Conservation (phyloP, 2,797 vertebrate species). For the Pelobates cultripes region DNA sequence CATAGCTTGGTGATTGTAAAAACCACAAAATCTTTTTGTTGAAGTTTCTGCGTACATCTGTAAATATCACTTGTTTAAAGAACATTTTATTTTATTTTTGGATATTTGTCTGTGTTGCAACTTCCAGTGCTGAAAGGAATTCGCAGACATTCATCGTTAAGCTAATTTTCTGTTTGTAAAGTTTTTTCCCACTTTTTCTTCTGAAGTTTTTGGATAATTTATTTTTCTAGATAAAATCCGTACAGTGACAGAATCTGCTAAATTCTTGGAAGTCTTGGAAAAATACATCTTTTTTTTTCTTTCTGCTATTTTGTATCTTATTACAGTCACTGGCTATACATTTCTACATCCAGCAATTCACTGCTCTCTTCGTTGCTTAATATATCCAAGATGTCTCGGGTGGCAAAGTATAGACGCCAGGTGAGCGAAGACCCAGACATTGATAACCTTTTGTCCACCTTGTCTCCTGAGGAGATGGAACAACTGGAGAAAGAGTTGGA, state of each 20-base stretch:
- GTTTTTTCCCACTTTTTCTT: not conserved
- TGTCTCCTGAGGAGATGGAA: slow-evolving; percentile 94
- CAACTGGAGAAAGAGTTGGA: slow-evolving; percentile 91
- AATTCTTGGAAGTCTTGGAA: not conserved
- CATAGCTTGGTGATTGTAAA: not conserved
- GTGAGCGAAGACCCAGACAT: slow-evolving; percentile 97
- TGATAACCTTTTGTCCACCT: slow-evolving; percentile 90
- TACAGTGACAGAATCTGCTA: not conserved
- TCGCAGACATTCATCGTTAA: not conserved
- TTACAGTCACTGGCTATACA: not conserved
- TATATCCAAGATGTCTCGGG: slow-evolving; percentile 73
- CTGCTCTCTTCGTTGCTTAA: not conserved
- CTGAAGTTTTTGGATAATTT: not conserved
- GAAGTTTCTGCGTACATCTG: slow-evolving; percentile 21
- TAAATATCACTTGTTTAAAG: slow-evolving; percentile 5
- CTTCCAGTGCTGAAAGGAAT: not conserved
- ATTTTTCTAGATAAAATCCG: not conserved
- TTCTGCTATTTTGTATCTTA: not conserved
- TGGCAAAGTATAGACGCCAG: slow-evolving; percentile 90
- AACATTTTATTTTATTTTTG: not conserved
- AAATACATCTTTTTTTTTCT: not conserved
- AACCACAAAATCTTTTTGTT: slow-evolving; percentile 10
- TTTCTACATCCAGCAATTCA: no score
- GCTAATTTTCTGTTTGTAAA: not conserved
- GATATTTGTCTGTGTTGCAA: not conserved